Evolutionary conservation across 1,140 invertebrate genomes (phyloP), one percentile per base, ranked within the genome.

Genomic region (Hylyphantes graminicola): DNA sequence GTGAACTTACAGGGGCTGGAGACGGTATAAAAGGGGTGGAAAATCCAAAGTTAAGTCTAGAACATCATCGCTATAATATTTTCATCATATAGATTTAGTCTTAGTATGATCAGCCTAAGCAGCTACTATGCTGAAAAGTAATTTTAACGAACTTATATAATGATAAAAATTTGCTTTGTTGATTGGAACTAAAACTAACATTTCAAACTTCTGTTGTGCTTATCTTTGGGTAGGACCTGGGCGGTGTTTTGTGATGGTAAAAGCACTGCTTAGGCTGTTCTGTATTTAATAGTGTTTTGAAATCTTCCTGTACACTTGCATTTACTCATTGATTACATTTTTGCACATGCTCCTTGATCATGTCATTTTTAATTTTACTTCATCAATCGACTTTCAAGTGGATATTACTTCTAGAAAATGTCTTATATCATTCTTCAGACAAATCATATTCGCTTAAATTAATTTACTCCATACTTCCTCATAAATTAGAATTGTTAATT

Each of bases 261-360:
- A 35, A 35, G 12, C 55, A 70, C 57, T 83, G 70, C 80, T 75
- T 83, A 83, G 80, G 80, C 72, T 83, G 80, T 7, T 75, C 70
- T 54, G 59, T n/a, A 48, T 57, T 55, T 65, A 65, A 74, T 83
- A 83, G 80, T 15, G 57, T 73, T 81, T 83, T 83, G 57, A 72
- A 83, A 74, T 83, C 59, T 83, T 83, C 80, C 72, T 74, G 55
- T 74, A 83, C 72, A 83, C 63, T 55, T 83, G 80, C 80, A 83
- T 83, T 83, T 83, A 83, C 35, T 67, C 80, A 83, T 83, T 15
- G 50, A 57, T 19, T 35, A 63, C 68, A 75, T 72, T 67, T 65
- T 75, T 83, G 72, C 80, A 83, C 80, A 83, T 83, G 57, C 21
- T 83, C 55, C 80, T 75, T 73, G 55, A 83, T 70, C 68, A 83